Conservation (phyloP, 2,888 invertebrate species). For the Cataglyphis livida region DNA sequence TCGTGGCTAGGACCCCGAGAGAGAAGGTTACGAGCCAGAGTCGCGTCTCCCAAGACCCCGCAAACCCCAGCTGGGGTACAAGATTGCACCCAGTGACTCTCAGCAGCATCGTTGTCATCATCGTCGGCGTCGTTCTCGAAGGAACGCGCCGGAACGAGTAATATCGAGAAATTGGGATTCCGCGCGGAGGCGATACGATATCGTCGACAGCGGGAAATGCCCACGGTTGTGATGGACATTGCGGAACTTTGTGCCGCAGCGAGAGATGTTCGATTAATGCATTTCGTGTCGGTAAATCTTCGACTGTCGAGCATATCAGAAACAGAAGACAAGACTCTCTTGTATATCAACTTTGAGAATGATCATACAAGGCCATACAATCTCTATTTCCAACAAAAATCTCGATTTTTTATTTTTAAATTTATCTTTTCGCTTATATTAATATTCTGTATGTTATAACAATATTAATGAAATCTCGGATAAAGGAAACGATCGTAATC, state of each 20-base stretch:
- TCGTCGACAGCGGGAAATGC: slow-evolving; percentile 19
- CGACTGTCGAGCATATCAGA: slow-evolving; percentile 5
- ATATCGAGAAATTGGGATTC: slow-evolving; percentile 54
- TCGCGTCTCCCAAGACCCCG: slow-evolving; percentile 82
- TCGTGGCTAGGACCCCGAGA: slow-evolving; percentile 73
- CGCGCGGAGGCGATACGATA: slow-evolving; percentile 30
- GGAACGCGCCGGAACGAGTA: slow-evolving; percentile 33
- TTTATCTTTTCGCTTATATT: slow-evolving; percentile 10
- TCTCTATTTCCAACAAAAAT: neutral
- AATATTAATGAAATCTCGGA: neutral
- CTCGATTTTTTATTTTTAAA: neutral
- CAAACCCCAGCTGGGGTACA: slow-evolving; percentile 84
- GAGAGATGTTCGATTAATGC: slow-evolving; percentile 45
- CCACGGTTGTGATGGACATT: slow-evolving; percentile 34
- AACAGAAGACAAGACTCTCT: slow-evolving; percentile 27
- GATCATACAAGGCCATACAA: neutral
- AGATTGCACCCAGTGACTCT: slow-evolving; percentile 84
- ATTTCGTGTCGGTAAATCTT: slow-evolving; percentile 26
- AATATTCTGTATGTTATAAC: neutral
- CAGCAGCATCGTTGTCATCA: slow-evolving; percentile 61
- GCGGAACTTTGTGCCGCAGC: slow-evolving; percentile 14
- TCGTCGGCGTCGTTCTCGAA: neutral
- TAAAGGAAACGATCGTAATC: neutral
- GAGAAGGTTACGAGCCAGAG: slow-evolving; percentile 81
- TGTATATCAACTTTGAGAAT: slow-evolving; percentile 18